Conservation (phyloP, 1,140 invertebrate species). For the Brachionus manjavacas region DNA sequence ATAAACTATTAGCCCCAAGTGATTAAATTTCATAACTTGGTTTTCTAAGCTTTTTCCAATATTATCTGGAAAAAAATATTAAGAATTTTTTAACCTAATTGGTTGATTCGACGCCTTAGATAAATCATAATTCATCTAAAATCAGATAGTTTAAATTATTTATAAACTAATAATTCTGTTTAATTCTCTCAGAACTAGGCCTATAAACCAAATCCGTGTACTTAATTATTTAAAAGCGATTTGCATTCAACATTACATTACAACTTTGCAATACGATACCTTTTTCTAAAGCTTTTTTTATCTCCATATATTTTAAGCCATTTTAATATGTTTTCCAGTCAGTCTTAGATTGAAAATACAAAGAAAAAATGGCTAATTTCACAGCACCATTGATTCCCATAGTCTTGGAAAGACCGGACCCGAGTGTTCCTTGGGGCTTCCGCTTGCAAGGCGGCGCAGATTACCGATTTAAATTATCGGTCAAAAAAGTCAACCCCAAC, state of each 20-base stretch:
- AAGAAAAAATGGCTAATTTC: constrained; percentile 22
- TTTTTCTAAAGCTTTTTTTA: neutral
- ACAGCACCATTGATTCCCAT: constrained; percentile 37
- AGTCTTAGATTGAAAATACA: neutral
- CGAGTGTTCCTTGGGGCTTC: constrained; percentile 31
- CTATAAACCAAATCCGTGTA: neutral
- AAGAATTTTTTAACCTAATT: neutral
- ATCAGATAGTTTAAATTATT: constrained; percentile 1
- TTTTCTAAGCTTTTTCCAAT: neutral
- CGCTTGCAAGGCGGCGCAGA: constrained; percentile 32
- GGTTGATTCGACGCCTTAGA: neutral
- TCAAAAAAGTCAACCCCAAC: constrained; percentile 39
- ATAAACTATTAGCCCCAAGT: neutral
- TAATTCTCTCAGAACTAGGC: neutral
- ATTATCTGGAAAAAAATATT: neutral
- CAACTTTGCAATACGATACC: neutral
- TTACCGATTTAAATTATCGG: constrained; percentile 11
- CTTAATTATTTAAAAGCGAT: neutral
- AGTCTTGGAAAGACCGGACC: neutral
- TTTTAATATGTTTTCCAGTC: neutral
- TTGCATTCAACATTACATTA: neutral
- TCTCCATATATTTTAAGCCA: neutral
- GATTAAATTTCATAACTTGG: neutral
- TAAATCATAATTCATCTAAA: neutral
- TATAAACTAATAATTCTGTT: neutral